Evolutionary conservation across 1,140 invertebrate genomes (phyloP).

Genomic region (Diachasmimorpha longicaudata): DNA sequence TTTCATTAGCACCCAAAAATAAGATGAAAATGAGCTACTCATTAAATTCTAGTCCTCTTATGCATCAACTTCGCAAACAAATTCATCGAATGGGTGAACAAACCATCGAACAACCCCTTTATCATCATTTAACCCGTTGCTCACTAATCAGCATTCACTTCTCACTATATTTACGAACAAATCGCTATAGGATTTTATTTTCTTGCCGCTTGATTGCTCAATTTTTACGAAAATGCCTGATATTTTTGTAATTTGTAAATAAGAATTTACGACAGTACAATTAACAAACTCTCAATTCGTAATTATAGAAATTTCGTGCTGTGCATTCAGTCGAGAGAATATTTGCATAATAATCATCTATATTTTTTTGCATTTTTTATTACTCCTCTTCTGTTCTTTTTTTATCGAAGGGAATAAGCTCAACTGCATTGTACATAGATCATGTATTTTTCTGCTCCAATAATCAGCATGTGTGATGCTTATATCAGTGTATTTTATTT

Average conservation of each 20-base stretch:
- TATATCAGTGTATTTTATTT: background rate
- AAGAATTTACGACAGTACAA: background rate
- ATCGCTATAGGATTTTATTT: background rate
- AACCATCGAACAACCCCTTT: no score
- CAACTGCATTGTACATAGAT: background rate
- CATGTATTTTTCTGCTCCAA: background rate
- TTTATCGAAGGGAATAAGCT: background rate
- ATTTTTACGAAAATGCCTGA: background rate
- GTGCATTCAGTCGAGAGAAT: background rate
- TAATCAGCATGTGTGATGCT: background rate
- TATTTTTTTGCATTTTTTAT: background rate
- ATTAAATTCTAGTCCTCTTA: constrained; percentile 1
- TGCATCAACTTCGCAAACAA: background rate
- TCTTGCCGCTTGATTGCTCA: constrained; percentile 8
- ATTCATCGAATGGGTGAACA: background rate
- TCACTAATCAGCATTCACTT: background rate
- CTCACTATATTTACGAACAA: background rate
- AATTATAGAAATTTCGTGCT: background rate
- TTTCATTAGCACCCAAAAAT: no score
- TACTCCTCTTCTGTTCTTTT: background rate
- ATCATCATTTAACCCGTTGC: background rate
- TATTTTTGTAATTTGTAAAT: constrained; percentile 5
- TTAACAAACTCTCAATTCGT: background rate
- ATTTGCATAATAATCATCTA: background rate
- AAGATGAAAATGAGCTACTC: background rate